Conservation (phyloP, 2,797 vertebrate genomes). For the Manis javanica region DNA sequence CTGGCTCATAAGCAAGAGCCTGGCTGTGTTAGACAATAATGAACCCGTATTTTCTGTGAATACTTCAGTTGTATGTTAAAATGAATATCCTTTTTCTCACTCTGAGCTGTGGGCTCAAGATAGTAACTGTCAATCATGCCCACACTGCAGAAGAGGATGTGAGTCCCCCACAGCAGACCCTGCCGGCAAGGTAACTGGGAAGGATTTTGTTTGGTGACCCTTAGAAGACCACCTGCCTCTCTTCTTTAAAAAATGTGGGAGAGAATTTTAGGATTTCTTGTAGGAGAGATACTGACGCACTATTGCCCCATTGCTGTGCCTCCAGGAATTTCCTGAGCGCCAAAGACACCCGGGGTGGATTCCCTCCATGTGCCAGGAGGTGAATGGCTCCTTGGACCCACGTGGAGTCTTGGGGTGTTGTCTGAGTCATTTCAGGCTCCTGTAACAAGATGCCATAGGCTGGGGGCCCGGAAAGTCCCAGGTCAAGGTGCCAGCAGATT, state of each 20-base stretch:
- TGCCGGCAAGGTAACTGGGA: neutral
- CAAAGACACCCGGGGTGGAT: neutral
- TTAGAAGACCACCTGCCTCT: neutral
- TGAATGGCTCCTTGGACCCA: neutral
- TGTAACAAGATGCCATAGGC: neutral
- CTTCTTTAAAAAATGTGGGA: neutral
- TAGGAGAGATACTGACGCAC: neutral
- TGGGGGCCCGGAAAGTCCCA: neutral
- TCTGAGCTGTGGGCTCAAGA: neutral
- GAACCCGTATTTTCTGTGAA: neutral
- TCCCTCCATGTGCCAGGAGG: neutral
- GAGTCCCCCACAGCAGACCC: neutral
- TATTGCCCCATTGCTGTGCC: neutral
- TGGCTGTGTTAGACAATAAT: neutral
- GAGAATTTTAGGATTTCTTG: neutral
- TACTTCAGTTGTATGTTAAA: neutral
- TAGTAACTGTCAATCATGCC: neutral
- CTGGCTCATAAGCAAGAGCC: neutral
- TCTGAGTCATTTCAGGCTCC: neutral
- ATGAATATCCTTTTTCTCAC: neutral
- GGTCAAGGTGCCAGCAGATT: neutral
- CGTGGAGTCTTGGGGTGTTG: neutral
- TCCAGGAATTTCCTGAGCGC: neutral
- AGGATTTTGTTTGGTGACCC: neutral
- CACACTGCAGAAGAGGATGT: neutral